These are phyloP conservation scores for Sceloporus undulatus DNA, from an alignment of 2,113 vertebrate genomes.

Conservation along the genomic window DNA sequence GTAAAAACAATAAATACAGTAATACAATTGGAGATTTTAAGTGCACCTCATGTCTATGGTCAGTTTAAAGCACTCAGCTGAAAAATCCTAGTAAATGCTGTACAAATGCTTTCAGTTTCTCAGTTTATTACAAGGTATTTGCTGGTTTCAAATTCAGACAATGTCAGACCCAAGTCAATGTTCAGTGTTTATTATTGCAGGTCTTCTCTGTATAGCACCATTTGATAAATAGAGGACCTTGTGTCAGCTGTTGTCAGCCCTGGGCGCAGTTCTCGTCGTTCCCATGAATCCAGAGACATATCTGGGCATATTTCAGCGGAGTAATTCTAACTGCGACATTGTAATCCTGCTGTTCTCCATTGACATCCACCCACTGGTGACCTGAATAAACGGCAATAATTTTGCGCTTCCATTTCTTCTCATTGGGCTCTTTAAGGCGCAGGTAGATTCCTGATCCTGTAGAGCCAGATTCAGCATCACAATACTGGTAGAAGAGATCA, in stretches of 20 bases:
- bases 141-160: conserved; percentile 40
- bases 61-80: conserved; percentile 39
- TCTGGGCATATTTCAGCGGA: conserved; percentile 94
- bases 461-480: conserved; percentile 93
- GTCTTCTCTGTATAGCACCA: background rate
- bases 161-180: background rate
- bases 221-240: background rate
- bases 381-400: conserved; percentile 94
- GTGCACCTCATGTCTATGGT: conserved; percentile 41
- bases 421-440: conserved; percentile 90
- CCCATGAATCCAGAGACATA: conserved; percentile 95
- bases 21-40: conserved; percentile 57
- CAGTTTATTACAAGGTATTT: conserved; percentile 43
- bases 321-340: conserved; percentile 97
- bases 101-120: conserved; percentile 39
- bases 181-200: background rate
- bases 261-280: conserved; percentile 83
- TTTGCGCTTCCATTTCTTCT: conserved; percentile 93
- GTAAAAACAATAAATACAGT: conserved; percentile 52
- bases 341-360: conserved; percentile 92
- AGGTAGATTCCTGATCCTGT: conserved; percentile 95
- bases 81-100: conserved; percentile 49
- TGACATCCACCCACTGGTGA: conserved; percentile 94
- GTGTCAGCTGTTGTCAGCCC: conserved; percentile 69
- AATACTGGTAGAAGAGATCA: conserved; percentile 94